Conservation (phyloP, 2,888 invertebrate species). For the Philereme vetulata region DNA sequence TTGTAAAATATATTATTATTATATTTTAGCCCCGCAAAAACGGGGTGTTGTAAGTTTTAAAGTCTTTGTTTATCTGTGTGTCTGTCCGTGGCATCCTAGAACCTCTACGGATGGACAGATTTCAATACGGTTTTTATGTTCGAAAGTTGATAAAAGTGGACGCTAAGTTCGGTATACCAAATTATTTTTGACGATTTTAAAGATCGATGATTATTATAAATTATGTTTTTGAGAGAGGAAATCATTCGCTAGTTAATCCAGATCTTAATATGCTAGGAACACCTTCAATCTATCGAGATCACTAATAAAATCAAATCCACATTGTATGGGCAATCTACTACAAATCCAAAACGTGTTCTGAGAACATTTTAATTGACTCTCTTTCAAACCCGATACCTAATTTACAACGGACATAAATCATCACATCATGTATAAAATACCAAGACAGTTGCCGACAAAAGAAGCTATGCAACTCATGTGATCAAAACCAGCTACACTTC, state of each 20-base stretch:
- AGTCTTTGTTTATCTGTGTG: too few relatives aligned
- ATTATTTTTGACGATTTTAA: too few relatives aligned
- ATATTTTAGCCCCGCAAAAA: too few relatives aligned
- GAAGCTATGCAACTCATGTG: constrained; percentile 6
- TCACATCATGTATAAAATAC: constrained; percentile 54
- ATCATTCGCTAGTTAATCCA: constrained; percentile 3
- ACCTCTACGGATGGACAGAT: too few relatives aligned
- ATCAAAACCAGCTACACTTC: background rate
- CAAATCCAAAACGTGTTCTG: constrained; percentile 26
- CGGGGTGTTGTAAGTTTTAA: too few relatives aligned
- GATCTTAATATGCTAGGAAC: constrained; percentile 13
- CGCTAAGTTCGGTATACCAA: too few relatives aligned
- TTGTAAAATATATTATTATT: too few relatives aligned
- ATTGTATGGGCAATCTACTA: constrained; percentile 25
- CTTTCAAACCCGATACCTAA: constrained; percentile 45
- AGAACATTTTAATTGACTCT: constrained; percentile 48
- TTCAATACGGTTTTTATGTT: too few relatives aligned
- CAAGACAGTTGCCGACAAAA: constrained; percentile 27
- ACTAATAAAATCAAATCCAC: constrained; percentile 23
- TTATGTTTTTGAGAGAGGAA: too few relatives aligned
- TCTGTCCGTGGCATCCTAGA: too few relatives aligned
- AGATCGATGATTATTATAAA: too few relatives aligned
- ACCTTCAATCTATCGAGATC: constrained; percentile 17
- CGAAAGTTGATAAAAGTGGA: too few relatives aligned
- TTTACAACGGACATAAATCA: constrained; percentile 55